phyloP scores from a whole-genome alignment of 1,140 invertebrate species.

The Chelonus insularis region DNA sequence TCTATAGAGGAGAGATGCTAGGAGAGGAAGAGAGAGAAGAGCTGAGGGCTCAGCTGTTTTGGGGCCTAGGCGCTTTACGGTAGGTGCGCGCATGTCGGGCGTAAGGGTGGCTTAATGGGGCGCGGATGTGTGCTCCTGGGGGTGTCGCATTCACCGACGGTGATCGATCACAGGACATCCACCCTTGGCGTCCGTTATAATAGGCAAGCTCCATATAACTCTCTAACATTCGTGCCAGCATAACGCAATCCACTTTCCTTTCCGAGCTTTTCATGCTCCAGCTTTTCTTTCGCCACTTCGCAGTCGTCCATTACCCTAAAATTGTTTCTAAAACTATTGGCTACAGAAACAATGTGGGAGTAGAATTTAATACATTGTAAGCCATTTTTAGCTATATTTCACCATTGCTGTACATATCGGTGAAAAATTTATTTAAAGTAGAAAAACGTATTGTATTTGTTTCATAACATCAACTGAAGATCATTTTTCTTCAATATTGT shows the following conservation, averaged over 20 bases:
- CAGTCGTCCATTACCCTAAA: background rate
- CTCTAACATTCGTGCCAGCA: slow-evolving; percentile 21
- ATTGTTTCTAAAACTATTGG: too few relatives aligned
- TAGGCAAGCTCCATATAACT: slow-evolving; percentile 38
- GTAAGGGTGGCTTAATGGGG: slow-evolving; percentile 55
- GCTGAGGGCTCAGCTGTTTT: slow-evolving; percentile 30
- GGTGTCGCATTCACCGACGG: slow-evolving; percentile 53
- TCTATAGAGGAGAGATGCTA: background rate
- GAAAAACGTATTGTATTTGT: too few relatives aligned
- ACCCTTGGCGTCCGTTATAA: slow-evolving; percentile 51
- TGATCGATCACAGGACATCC: slow-evolving; percentile 58
- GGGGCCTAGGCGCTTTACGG: slow-evolving; percentile 31
- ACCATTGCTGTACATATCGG: too few relatives aligned
- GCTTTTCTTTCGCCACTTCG: slow-evolving; percentile 4
- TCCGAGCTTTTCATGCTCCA: background rate
- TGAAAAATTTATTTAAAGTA: too few relatives aligned
- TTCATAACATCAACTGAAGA: too few relatives aligned
- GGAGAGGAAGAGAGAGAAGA: background rate
- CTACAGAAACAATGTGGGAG: too few relatives aligned
- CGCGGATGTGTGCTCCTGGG: slow-evolving; percentile 53
- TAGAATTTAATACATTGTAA: too few relatives aligned
- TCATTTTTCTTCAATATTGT: too few relatives aligned
- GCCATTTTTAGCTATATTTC: too few relatives aligned
- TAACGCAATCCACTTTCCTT: slow-evolving; percentile 20
- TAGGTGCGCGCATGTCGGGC: slow-evolving; percentile 44